A percentile compares a stretch with the other conserved stretches of the same genome.
phyloP scores from a whole-genome alignment of 2,113 vertebrate genomes.

The Psilopsiagon aymara region DNA sequence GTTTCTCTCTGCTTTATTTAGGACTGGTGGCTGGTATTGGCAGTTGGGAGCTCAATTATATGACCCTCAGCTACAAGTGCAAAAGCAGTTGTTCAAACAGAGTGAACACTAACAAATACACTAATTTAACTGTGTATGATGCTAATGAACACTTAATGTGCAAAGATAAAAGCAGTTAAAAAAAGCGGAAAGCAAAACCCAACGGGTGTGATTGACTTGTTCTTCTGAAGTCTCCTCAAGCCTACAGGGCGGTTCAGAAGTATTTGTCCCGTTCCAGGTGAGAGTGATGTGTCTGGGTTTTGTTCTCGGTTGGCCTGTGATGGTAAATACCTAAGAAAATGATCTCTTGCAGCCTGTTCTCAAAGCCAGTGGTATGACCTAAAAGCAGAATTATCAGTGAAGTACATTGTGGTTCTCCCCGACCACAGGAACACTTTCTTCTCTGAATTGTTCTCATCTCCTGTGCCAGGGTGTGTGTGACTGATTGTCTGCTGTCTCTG shows the following conservation, averaged over 20 bases:
- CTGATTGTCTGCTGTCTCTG: background rate
- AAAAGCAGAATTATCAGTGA: background rate
- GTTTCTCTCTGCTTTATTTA: background rate
- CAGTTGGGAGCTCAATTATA: background rate
- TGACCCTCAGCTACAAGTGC: background rate
- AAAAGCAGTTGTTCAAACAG: conserved; percentile 22
- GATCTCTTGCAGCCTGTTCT: background rate
- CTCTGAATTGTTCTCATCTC: background rate
- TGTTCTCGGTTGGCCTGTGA: background rate
- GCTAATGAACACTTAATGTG: background rate
- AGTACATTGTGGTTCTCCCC: background rate
- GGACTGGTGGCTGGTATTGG: background rate
- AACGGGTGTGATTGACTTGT: background rate
- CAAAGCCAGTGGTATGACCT: background rate
- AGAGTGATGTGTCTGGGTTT: background rate
- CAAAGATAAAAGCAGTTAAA: background rate
- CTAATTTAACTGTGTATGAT: background rate
- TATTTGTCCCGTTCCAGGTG: background rate
- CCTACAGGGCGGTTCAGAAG: background rate
- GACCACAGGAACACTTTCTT: background rate
- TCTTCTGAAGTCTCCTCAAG: background rate
- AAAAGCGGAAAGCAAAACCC: background rate
- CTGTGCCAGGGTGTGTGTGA: background rate
- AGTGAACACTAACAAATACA: background rate
- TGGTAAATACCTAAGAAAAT: background rate